Percentiles rank a stretch among this genome's conserved stretches.
Conservation (phyloP, 2,888 invertebrate genomes). For the Seira ritae region DNA sequence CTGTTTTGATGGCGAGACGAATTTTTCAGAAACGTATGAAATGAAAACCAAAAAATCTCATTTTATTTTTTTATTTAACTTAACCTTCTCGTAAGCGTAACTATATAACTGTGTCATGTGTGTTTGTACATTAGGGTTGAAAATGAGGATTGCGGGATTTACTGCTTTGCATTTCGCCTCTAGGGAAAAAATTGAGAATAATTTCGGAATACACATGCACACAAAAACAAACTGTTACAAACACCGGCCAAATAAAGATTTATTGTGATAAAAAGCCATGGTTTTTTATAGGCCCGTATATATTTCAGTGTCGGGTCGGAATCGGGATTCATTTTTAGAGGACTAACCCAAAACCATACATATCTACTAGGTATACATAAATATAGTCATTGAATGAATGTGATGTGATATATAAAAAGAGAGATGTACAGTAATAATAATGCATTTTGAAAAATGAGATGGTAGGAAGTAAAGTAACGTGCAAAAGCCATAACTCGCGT, state of each 20-base stretch:
- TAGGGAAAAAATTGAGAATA: conserved; percentile 21
- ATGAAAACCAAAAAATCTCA: conserved; percentile 27
- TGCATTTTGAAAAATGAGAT: too few species aligned
- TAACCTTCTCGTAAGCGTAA: too few species aligned
- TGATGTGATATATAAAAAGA: too few species aligned
- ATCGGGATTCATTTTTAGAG: too few species aligned
- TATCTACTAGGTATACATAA: too few species aligned
- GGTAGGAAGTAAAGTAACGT: too few species aligned
- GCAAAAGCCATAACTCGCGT: too few species aligned
- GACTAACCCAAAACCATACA: too few species aligned
- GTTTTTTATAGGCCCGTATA: background rate
- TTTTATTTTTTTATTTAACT: conserved; percentile 16
- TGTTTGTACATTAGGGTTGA: background rate
- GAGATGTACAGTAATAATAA: too few species aligned
- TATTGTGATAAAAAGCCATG: background rate
- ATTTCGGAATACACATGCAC: background rate
- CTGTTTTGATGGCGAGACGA: conserved; percentile 66
- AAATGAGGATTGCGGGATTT: conserved; percentile 23
- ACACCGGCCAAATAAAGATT: conserved; percentile 33
- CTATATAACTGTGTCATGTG: background rate
- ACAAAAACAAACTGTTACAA: conserved; percentile 12
- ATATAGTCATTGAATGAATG: too few species aligned
- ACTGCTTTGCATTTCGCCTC: conserved; percentile 1
- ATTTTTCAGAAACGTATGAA: conserved; percentile 62
- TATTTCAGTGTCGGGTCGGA: too few species aligned